A percentile compares a stretch with the other conserved stretches of the same genome.
Evolutionary conservation across 2,888 invertebrate genomes (phyloP).

Genomic region (Chironomus tentans): DNA sequence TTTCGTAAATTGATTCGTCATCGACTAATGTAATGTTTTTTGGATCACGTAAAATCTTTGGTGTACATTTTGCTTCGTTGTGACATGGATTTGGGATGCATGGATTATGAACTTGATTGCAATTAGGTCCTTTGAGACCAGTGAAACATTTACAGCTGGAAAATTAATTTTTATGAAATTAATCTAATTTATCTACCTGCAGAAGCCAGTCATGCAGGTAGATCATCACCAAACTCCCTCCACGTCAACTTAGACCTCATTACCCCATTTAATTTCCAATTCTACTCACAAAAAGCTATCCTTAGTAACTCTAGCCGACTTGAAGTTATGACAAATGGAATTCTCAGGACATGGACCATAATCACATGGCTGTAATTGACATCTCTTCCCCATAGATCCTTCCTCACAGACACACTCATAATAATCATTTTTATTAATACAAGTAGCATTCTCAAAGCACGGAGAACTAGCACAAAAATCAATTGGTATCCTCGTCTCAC

Average conservation of each 20-base stretch:
- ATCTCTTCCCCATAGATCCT: constrained; percentile 47
- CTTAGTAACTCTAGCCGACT: constrained; percentile 39
- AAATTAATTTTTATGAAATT: too few relatives aligned
- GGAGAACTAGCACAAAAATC: constrained; percentile 44
- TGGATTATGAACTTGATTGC: constrained; percentile 42
- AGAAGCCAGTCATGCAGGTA: too few relatives aligned
- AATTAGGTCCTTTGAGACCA: constrained; percentile 47
- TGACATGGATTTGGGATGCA: constrained; percentile 39
- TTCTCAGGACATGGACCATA: constrained; percentile 46
- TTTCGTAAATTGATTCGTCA: constrained; percentile 33
- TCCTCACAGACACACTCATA: constrained; percentile 45
- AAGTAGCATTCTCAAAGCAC: constrained; percentile 41
- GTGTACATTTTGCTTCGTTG: constrained; percentile 43
- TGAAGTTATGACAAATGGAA: constrained; percentile 43
- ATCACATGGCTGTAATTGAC: constrained; percentile 50
- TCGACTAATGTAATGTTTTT: constrained; percentile 32
- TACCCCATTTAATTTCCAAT: too few relatives aligned
- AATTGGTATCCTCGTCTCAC: constrained; percentile 39
- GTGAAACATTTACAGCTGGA: constrained; percentile 47
- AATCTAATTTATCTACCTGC: too few relatives aligned
- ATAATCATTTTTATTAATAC: constrained; percentile 37
- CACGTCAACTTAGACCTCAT: too few relatives aligned
- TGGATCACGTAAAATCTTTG: constrained; percentile 35
- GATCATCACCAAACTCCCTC: too few relatives aligned
- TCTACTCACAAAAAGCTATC: constrained; percentile 41